These are phyloP conservation scores for Actenoides hombroni DNA, from an alignment of 2,113 vertebrate genomes.

Conservation along the genomic window DNA sequence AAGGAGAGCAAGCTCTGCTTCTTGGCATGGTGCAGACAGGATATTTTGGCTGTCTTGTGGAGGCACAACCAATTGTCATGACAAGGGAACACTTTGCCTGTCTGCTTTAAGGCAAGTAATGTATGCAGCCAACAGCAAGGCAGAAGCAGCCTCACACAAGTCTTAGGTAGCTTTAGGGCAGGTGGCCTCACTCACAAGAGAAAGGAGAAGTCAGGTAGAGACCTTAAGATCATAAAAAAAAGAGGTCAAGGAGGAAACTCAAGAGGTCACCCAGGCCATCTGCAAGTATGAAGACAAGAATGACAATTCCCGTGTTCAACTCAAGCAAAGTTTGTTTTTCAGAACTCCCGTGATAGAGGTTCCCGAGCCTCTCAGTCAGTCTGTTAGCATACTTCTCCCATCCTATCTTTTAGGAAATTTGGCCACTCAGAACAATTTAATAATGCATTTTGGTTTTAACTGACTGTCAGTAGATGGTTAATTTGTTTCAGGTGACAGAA, in stretches of 20 bases:
- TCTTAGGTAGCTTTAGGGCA: background rate
- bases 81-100: background rate
- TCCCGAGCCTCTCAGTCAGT: background rate
- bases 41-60: background rate
- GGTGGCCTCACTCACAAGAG: background rate
- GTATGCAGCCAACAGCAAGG: background rate
- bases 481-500: background rate
- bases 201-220: background rate
- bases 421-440: background rate
- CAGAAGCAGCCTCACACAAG: background rate
- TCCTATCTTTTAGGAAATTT: background rate
- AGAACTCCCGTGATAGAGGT: background rate
- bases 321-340: background rate
- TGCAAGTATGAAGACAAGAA: background rate
- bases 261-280: background rate
- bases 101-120: no score
- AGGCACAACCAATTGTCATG: fast-evolving
- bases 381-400: background rate
- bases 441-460: background rate
- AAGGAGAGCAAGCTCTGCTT: background rate
- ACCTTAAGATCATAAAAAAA: background rate
- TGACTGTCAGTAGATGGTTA: no score
- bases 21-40: background rate
- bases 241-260: background rate
- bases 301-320: background rate